Percentiles rank a stretch among this genome's conserved stretches.
These are phyloP conservation scores for Mythimna loreyi DNA, from an alignment of 2,888 invertebrate genomes.

Conservation along the genomic window DNA sequence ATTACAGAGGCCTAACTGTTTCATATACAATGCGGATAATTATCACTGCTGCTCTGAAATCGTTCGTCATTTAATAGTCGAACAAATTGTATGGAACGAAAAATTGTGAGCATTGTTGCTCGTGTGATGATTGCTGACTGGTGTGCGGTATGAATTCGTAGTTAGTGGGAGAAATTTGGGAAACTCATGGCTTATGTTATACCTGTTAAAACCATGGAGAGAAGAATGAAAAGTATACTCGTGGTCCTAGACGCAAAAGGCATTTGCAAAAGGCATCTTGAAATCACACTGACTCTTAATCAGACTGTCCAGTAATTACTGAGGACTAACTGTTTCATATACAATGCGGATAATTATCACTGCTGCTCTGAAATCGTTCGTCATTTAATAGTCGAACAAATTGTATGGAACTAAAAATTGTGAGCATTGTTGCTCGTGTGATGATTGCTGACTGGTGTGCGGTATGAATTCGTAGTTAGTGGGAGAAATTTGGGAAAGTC, in stretches of 20 bases:
- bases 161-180: too few relatives aligned
- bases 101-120: constrained; percentile 53
- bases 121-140: constrained; percentile 40
- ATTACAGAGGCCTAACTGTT: constrained; percentile 86
- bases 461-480: constrained; percentile 9
- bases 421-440: constrained; percentile 43
- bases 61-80: constrained; percentile 81
- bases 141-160: constrained; percentile 14
- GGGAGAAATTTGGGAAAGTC: too few relatives aligned
- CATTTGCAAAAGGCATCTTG: too few relatives aligned
- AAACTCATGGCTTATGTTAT: too few relatives aligned
- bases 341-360: constrained; percentile 88
- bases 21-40: constrained; percentile 88
- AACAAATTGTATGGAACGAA: constrained; percentile 74
- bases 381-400: constrained; percentile 80
- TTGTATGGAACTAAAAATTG: constrained; percentile 70
- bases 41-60: constrained; percentile 85
- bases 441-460: constrained; percentile 30
- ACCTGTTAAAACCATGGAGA: too few relatives aligned
- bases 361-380: constrained; percentile 83
- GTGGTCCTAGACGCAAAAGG: too few relatives aligned
- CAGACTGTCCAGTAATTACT: constrained; percentile 83
- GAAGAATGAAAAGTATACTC: too few relatives aligned
- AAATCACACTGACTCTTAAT: too few relatives aligned
- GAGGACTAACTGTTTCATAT: constrained; percentile 85